These are phyloP conservation scores for Muricea muricata DNA, from an alignment of 92 coral and sea anemone species.

Conservation along the genomic window DNA sequence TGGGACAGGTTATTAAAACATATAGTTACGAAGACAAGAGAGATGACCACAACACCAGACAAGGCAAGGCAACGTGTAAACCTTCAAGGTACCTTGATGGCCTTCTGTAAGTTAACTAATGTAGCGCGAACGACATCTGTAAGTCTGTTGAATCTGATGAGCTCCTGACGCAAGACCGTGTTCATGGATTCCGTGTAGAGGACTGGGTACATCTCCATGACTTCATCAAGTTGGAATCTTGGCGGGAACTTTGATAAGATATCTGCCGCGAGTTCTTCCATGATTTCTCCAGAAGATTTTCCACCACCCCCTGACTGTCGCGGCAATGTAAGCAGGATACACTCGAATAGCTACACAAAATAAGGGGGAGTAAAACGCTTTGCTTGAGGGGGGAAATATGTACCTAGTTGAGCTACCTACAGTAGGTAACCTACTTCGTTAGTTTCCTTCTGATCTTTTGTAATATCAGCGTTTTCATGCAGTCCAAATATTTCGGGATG, in stretches of 20 bases:
- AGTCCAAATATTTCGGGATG: slow-evolving; percentile 99
- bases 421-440: slow-evolving; percentile 76
- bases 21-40: no score
- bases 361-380: not conserved
- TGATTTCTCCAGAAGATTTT: slow-evolving; percentile 95
- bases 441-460: slow-evolving; percentile 98
- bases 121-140: slow-evolving; percentile 89
- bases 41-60: no score
- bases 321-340: slow-evolving; percentile 93
- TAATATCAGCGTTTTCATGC: slow-evolving; percentile 98
- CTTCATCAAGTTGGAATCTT: slow-evolving; percentile 89
- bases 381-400: not conserved
- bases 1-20: no score
- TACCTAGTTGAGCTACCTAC: not conserved
- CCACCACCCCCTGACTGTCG: slow-evolving; percentile 99
- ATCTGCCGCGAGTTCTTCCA: slow-evolving; percentile 94
- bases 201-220: slow-evolving; percentile 92
- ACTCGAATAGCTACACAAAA: slow-evolving; percentile 79
- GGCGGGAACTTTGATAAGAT: slow-evolving; percentile 96
- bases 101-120: slow-evolving; percentile 84
- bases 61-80: no score
- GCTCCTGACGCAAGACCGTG: slow-evolving; percentile 96
- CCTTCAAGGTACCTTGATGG: slow-evolving; percentile 99
- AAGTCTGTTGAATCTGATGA: slow-evolving; percentile 92
- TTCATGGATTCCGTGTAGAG: slow-evolving; percentile 97